A percentile compares a stretch with the other conserved stretches of the same genome.
These are phyloP conservation scores for Uloborus diversus DNA, from an alignment of 1,140 invertebrate species.

Conservation along the genomic window DNA sequence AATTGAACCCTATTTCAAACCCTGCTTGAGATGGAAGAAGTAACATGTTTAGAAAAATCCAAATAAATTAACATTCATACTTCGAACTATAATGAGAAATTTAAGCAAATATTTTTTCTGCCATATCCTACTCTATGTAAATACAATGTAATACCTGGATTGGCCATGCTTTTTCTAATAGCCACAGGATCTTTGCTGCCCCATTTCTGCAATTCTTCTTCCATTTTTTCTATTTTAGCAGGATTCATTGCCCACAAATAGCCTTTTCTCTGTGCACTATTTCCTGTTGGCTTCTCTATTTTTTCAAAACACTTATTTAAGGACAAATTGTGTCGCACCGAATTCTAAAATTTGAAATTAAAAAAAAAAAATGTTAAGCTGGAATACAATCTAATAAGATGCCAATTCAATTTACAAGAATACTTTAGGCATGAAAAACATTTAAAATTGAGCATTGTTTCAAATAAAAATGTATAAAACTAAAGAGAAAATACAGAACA, in stretches of 20 bases:
- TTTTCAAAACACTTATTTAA: constrained; percentile 98
- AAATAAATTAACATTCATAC: no score
- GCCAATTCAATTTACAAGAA: neutral
- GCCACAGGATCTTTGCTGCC: constrained; percentile 87
- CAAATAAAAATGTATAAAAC: neutral
- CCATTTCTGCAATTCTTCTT: constrained; percentile 97
- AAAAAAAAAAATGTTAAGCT: neutral
- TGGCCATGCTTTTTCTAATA: constrained; percentile 70
- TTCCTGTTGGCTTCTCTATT: constrained; percentile 82
- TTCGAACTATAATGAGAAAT: no score
- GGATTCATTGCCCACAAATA: constrained; percentile 98
- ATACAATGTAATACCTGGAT: constrained; percentile 73
- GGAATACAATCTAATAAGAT: neutral
- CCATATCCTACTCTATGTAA: no score
- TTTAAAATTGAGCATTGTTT: no score
- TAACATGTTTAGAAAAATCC: no score
- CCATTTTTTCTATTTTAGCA: constrained; percentile 93
- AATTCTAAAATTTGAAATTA: constrained; percentile 76
- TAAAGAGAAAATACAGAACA: no score
- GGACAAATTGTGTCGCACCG: constrained; percentile 93
- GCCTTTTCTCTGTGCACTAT: constrained; percentile 69
- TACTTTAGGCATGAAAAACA: no score
- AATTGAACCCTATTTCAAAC: no score
- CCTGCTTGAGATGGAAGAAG: no score
- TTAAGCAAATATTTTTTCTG: no score